Evolutionary conservation across 2,888 invertebrate genomes (phyloP), one percentile per base, ranked within the genome.

Genomic region (Platycheirus albimanus): DNA sequence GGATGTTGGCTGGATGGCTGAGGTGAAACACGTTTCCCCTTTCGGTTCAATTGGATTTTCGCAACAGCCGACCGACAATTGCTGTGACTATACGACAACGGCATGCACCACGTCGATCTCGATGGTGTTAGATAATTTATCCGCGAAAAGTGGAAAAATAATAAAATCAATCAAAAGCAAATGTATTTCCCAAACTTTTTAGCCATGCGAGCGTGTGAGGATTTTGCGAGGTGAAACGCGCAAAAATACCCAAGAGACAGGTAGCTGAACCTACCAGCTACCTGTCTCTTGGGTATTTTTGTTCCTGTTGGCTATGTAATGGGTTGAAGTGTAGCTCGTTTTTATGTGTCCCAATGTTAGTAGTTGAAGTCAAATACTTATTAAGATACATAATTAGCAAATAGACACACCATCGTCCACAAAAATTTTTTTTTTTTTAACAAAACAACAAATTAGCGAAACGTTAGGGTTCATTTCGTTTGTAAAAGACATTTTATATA

Each of bases 271-370:
- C 67, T 71, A 81, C 71, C 71, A 51, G 20, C 63, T 4, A 33
- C 30, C 24, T 24, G 24, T 4, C n/a, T 20, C 56, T 63, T 43
- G 38, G 30, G 30, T n/a, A 56, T 70, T 56, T 75, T 43, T 49
- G 80, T 80, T 80, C 80, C 80, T 80, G 80, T 76, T 80, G 66
- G 13, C 67, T 51, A 80, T 76, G 80, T 76, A 80, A 76, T 47
- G 49, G 43, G 43, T 20, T 69, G 20, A 41, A 7, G 51, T 61
- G 45, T 10, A n/a, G n/a, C 58, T 56, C 1, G 78, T 54, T 75
- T 75, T 74, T 75, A 36, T 74, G 24, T 67, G 38, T 63, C 13
- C 63, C 52, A 69, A 61, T 61, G 75, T 67, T 67, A 45, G 45
- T 41, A 45, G 54, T 30, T 45, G 51, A 52, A 28, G 15, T 63